Evolutionary conservation across 2,797 vertebrate species (phyloP), one percentile per base, ranked within the genome.

Genomic region (Acrossocheilus fasciatus): DNA sequence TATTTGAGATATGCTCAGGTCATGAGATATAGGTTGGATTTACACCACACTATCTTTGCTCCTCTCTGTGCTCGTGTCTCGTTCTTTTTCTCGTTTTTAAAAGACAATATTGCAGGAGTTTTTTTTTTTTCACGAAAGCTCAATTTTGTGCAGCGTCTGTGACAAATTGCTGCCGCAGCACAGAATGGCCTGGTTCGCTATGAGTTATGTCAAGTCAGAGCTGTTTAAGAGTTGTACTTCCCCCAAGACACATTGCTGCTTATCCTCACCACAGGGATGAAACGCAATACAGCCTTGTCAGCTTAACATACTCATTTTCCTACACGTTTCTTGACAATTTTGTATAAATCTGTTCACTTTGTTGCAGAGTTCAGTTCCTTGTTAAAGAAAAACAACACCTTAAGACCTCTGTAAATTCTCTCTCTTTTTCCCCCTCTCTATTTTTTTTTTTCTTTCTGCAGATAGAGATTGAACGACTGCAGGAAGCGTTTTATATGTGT

Each of bases 401-500:
- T 83, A 57, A 66, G 73, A 75, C 52, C n/a, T 74, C 54, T 47
- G 18, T 47, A 50, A 66, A 47, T 62, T 47, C 17, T 47, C 12
- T 6, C n/a, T 12, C 4, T 62, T 4, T 15, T 39, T 10, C 34
- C 1, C 2, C 0, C 26, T 0, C n/a, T 1, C 4, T 12, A 2
- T 0, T 18, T 54, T 18, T 54, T 54, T 74, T 50, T 74, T 50
- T 50, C 4, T 23, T 68, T 11, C 41, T 84, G 70, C 39, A 18
- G 54, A 41, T 50, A 20, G 30, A 47, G 72, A 75, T 84, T 83
- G 70, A 84, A 68, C 12, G 70, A 73, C 69, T 70, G 81, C 59
- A 69, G 89, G 91, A 90, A 45, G n/a, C 18, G 30, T 68, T 70
- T 89, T 88, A 79, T 89, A 86, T 85, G 68, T 66, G 76, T 87